A percentile compares a stretch with the other conserved stretches of the same genome.
Evolutionary conservation across 2,888 invertebrate genomes (phyloP).

Genomic region (Eupithecia pulchellata): DNA sequence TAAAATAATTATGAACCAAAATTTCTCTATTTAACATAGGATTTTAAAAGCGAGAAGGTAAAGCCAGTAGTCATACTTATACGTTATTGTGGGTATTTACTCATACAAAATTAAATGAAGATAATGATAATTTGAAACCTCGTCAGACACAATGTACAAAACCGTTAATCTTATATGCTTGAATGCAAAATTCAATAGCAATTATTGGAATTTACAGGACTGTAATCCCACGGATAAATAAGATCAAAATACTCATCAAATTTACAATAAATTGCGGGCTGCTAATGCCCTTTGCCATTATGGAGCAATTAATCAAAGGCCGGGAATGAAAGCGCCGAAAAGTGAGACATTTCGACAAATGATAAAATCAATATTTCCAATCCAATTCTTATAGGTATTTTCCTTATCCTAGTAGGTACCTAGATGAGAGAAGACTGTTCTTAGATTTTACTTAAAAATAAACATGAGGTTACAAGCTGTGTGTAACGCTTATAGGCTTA

Average conservation of each 20-base stretch:
- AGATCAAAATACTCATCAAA: slow-evolving; percentile 61
- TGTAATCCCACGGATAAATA: slow-evolving; percentile 46
- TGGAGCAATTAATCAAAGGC: slow-evolving; percentile 79
- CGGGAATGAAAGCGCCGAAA: slow-evolving; percentile 60
- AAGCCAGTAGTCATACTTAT: too few species aligned
- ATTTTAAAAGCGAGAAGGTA: neutral
- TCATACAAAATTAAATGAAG: neutral
- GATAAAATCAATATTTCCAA: slow-evolving; percentile 43
- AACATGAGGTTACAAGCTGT: neutral
- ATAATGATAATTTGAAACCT: neutral
- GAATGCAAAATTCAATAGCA: slow-evolving; percentile 23
- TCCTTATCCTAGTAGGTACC: neutral
- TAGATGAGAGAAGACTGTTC: neutral
- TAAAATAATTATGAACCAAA: neutral
- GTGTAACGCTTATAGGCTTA: too few species aligned
- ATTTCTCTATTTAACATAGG: neutral
- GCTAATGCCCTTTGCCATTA: slow-evolving; percentile 80
- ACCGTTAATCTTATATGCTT: slow-evolving; percentile 16
- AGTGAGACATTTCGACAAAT: slow-evolving; percentile 53
- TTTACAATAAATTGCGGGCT: slow-evolving; percentile 71
- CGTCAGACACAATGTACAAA: slow-evolving; percentile 19
- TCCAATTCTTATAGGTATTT: neutral
- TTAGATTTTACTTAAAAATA: neutral
- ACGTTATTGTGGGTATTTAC: neutral
- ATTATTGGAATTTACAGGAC: slow-evolving; percentile 16